phyloP scores from a whole-genome alignment of 2,113 vertebrate genomes.

The Leiothrix lutea region DNA sequence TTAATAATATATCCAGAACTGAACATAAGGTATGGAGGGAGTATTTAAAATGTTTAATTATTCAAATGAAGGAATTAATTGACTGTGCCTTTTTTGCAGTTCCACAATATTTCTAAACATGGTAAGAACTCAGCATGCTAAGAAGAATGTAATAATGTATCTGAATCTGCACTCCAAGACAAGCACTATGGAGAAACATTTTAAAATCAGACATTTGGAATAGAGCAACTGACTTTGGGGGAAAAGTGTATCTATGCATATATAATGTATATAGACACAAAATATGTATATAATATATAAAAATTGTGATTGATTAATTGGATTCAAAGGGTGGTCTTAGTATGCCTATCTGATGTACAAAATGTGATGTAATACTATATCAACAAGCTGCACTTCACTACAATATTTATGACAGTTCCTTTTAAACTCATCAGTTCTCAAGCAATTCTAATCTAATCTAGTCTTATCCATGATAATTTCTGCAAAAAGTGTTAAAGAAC shows the following conservation, averaged over 20 bases:
- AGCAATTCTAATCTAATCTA: not conserved
- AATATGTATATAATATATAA: not conserved
- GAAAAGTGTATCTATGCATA: not conserved
- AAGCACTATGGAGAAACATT: not conserved
- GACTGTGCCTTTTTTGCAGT: constrained; percentile 38
- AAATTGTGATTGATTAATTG: not conserved
- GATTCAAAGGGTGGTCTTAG: not conserved
- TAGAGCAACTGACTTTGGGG: not conserved
- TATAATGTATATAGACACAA: not conserved
- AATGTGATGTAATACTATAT: not conserved
- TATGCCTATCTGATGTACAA: not conserved
- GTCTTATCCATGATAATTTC: not conserved
- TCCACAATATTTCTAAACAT: constrained; percentile 34
- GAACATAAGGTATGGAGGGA: constrained; percentile 52
- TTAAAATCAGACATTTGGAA: not conserved
- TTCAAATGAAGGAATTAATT: constrained; percentile 66
- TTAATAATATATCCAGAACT: constrained; percentile 63
- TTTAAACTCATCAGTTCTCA: not conserved
- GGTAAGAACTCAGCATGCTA: not conserved
- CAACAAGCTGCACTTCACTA: not conserved
- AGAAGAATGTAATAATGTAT: not conserved
- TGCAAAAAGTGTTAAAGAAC: not conserved
- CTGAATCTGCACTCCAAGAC: not conserved
- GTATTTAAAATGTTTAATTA: constrained; percentile 73
- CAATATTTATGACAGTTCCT: not conserved